Conservation (phyloP, 1,140 invertebrate species). For the Trachymyrmex septentrionalis region DNA sequence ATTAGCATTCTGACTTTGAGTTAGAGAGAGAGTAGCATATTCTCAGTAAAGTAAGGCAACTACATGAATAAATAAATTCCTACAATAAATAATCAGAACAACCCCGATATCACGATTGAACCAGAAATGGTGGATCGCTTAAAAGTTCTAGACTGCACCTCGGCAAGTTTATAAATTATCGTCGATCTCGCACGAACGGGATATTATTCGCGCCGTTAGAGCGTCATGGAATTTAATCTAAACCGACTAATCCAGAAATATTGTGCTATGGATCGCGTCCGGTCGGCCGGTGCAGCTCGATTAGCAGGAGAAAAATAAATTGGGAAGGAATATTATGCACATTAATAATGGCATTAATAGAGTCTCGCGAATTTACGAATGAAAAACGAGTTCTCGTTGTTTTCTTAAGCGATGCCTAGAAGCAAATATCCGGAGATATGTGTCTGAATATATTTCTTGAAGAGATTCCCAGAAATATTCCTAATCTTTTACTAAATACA, state of each 20-base stretch:
- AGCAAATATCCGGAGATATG: not conserved
- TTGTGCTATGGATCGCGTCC: not conserved
- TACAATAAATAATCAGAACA: constrained; percentile 25
- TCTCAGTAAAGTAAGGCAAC: not conserved
- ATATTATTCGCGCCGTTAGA: constrained; percentile 65
- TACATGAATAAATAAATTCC: constrained; percentile 11
- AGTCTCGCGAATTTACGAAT: constrained; percentile 58
- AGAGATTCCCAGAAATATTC: constrained; percentile 21
- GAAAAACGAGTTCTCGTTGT: constrained; percentile 60
- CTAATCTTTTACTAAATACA: not conserved
- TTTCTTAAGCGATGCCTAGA: not conserved
- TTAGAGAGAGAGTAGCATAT: not conserved
- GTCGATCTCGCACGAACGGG: constrained; percentile 32
- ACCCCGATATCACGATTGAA: not conserved
- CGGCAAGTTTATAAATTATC: constrained; percentile 55
- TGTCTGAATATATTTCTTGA: not conserved
- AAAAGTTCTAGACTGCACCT: constrained; percentile 31
- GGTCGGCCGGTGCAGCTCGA: not conserved
- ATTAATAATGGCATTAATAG: constrained; percentile 43
- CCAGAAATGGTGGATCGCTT: not conserved
- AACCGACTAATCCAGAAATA: constrained; percentile 61
- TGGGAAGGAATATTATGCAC: not conserved
- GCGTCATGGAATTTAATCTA: constrained; percentile 61
- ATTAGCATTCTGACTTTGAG: not conserved
- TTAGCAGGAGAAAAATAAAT: constrained; percentile 25